Evolutionary conservation across 2,797 vertebrate species (phyloP), one percentile per base, ranked within the genome.

Genomic region (Argya squamiceps): DNA sequence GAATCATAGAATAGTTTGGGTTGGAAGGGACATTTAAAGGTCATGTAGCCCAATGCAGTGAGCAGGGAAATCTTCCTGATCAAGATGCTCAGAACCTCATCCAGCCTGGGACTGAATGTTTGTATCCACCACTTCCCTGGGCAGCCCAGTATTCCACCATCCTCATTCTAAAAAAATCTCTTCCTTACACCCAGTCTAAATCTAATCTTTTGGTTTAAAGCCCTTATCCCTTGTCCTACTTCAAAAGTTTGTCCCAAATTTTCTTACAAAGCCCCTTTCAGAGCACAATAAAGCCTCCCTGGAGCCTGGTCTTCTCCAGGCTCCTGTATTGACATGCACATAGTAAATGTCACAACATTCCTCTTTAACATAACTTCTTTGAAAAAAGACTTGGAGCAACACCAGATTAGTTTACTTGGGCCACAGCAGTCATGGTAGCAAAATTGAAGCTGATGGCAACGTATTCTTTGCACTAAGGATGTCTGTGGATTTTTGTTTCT

Each of bases 401-500:
- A 41, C 8, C 41, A 60, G 49, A 74, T 84, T 56, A 84, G 56
- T 89, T 91, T 56, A 24, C 41, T 62, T 89, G 74, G 39, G 32
- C 59, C 63, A 36, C 4, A 76, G 70, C 52, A 79, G 84, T 87
- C 70, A 64, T 29, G 52, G 59, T 69, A 87, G 32, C 43, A 79
- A 92, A 94, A 79, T 36, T 73, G 63, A 67, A 94, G 86, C 92
- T 89, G 86, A 36, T 74, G 67, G 88, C 49, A 63, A 21, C 29
- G 2, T 39, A 16, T 22, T 67, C 67, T 76, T 82, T 87, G 52
- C 50, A 11, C 44, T 69, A 30, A 55, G 58, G 43, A 34, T 69
- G 49, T 73, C 44, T 3, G 0, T 82, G 90, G 82, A 88, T 94
- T 92, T 96, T 53, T 88, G 77, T 56, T 90, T 94, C 70, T 87